Percentiles rank a stretch among this genome's conserved stretches.
Evolutionary conservation across 2,113 vertebrate genomes (phyloP).

Genomic region (Sylvilagus bachmani): DNA sequence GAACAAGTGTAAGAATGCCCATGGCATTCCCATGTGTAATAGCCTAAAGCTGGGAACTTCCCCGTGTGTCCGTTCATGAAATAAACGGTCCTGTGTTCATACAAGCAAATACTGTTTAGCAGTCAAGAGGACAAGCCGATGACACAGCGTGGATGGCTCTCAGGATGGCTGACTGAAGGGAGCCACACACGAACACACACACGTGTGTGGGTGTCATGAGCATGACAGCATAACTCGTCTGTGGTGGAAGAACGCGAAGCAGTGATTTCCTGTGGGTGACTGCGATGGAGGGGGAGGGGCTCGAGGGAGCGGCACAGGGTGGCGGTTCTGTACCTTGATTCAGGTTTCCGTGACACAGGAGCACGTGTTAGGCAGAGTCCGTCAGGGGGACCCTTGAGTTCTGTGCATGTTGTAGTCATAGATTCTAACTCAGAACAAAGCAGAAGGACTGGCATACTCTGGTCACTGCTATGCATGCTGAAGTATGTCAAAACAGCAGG

Average conservation of each 20-base stretch:
- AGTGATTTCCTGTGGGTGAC: background rate
- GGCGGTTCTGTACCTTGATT: background rate
- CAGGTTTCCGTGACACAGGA: background rate
- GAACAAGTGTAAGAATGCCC: background rate
- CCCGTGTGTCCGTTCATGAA: background rate
- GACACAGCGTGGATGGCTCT: background rate
- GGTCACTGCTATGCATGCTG: background rate
- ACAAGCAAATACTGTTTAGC: background rate
- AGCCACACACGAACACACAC: background rate
- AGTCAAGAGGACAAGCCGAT: background rate
- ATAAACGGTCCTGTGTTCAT: background rate
- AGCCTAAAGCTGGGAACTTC: background rate
- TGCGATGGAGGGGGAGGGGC: background rate
- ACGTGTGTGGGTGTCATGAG: background rate
- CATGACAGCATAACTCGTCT: background rate
- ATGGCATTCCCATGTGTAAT: background rate
- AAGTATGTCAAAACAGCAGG: background rate
- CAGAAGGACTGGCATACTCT: background rate
- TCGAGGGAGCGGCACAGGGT: background rate
- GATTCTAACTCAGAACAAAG: background rate
- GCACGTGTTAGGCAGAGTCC: background rate
- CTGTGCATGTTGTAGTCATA: background rate
- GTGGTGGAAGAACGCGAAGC: background rate
- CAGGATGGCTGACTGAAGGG: background rate
- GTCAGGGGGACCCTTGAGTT: background rate